A percentile compares a stretch with the other conserved stretches of the same genome.
These are phyloP conservation scores for Leiothrix lutea DNA, from an alignment of 2,113 vertebrate genomes.

Conservation along the genomic window DNA sequence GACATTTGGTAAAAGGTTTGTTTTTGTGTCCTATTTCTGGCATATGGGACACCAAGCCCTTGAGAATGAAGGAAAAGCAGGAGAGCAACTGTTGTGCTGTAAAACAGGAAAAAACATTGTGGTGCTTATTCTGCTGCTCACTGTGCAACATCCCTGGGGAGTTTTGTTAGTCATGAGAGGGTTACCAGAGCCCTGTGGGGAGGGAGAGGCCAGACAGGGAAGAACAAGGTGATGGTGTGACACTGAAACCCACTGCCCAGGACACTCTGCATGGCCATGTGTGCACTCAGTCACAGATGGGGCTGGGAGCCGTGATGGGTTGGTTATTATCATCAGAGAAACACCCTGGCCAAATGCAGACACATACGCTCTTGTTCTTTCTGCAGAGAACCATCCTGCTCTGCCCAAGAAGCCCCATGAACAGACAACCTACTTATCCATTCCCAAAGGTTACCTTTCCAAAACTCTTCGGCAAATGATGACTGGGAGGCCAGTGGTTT, in stretches of 20 bases:
- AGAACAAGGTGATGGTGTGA: not conserved
- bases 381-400: not conserved
- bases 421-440: constrained; percentile 29
- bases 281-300: rapidly evolving
- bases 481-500: constrained; percentile 38
- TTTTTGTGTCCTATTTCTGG: not conserved
- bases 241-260: not conserved
- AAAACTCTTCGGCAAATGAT: constrained; percentile 39
- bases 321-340: not conserved
- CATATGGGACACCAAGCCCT: not conserved
- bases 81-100: not conserved
- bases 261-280: rapidly evolving
- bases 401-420: constrained; percentile 8
- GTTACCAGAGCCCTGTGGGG: not conserved
- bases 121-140: not conserved
- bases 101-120: not conserved
- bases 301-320: rapidly evolving
- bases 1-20: not conserved
- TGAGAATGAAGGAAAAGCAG: not conserved
- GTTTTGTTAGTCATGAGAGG: not conserved
- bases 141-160: not conserved
- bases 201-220: not conserved
- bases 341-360: not conserved
- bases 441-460: constrained; percentile 32
- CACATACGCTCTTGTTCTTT: not conserved